These are phyloP conservation scores for Acleris laterana DNA, from an alignment of 2,888 invertebrate genomes.

Conservation along the genomic window DNA sequence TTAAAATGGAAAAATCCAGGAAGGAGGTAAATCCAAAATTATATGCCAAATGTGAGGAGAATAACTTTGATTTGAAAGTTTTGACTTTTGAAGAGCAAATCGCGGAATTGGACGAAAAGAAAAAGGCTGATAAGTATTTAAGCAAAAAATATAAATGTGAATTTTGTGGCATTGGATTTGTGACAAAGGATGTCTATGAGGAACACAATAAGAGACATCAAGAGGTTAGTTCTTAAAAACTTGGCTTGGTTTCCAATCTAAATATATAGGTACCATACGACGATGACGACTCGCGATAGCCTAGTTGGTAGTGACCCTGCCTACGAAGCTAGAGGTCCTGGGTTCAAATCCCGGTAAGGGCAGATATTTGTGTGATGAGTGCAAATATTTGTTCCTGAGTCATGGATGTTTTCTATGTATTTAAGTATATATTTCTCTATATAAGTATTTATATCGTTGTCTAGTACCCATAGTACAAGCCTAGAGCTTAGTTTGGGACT, in stretches of 20 bases:
- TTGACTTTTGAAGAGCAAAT: conserved; percentile 38
- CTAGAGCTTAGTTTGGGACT: no score
- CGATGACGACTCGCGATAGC: no score
- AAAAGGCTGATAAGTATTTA: conserved; percentile 33
- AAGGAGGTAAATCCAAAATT: conserved; percentile 9
- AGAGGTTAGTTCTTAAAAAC: conserved; percentile 1
- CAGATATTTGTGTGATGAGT: no score
- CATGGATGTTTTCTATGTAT: no score
- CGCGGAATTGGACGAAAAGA: conserved; percentile 37
- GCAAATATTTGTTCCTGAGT: no score
- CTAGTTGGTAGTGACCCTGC: no score
- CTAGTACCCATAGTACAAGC: no score
- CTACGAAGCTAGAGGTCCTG: no score
- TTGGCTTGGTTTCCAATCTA: neutral
- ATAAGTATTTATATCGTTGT: no score
- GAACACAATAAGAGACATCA: conserved; percentile 37
- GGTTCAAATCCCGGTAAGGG: no score
- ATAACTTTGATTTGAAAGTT: conserved; percentile 36
- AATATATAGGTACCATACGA: no score
- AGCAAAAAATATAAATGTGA: conserved; percentile 37
- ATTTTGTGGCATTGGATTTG: conserved; percentile 38
- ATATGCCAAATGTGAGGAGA: conserved; percentile 24
- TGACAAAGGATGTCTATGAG: conserved; percentile 37
- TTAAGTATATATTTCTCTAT: no score
- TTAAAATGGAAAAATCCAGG: conserved; percentile 5